A percentile compares a stretch with the other conserved stretches of the same genome.
Conservation (phyloP, 2,888 invertebrate species). For the Tetragnatha montana region DNA sequence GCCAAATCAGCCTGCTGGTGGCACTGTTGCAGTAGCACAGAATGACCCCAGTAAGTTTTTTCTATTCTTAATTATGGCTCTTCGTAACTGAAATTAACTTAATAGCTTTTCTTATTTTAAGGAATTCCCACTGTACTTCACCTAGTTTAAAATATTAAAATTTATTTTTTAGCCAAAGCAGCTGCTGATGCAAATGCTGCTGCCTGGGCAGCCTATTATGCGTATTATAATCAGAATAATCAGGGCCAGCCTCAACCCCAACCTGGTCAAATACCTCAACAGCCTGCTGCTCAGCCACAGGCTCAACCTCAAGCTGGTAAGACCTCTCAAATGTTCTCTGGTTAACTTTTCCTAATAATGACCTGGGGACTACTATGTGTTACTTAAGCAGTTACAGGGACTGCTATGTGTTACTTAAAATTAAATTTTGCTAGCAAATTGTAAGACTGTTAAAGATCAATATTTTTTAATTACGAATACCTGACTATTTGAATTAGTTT, state of each 20-base stretch:
- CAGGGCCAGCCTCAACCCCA: conserved; percentile 73
- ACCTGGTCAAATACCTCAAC: conserved; percentile 71
- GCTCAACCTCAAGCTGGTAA: conserved; percentile 44
- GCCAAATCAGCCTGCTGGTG: conserved; percentile 76
- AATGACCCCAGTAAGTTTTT: conserved; percentile 76
- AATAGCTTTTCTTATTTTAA: not conserved
- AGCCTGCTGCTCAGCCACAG: conserved; percentile 51
- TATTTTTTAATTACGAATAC: too few relatives aligned
- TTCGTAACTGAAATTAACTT: not conserved
- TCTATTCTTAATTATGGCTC: not conserved
- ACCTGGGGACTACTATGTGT: too few relatives aligned
- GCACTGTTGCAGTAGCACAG: conserved; percentile 74
- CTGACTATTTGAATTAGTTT: too few relatives aligned
- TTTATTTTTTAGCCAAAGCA: conserved; percentile 43
- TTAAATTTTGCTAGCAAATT: too few relatives aligned
- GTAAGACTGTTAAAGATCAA: too few relatives aligned
- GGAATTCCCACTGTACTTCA: not conserved
- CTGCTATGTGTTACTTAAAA: too few relatives aligned
- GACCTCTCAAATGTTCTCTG: not conserved
- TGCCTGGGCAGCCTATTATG: conserved; percentile 79
- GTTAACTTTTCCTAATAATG: too few relatives aligned
- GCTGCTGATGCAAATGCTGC: conserved; percentile 75
- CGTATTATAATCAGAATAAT: conserved; percentile 75
- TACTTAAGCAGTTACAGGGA: too few relatives aligned
- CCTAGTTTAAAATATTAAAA: not conserved